These are phyloP conservation scores for Drosophila tanythrix DNA, from an alignment of 2,888 invertebrate genomes.

Conservation along the genomic window DNA sequence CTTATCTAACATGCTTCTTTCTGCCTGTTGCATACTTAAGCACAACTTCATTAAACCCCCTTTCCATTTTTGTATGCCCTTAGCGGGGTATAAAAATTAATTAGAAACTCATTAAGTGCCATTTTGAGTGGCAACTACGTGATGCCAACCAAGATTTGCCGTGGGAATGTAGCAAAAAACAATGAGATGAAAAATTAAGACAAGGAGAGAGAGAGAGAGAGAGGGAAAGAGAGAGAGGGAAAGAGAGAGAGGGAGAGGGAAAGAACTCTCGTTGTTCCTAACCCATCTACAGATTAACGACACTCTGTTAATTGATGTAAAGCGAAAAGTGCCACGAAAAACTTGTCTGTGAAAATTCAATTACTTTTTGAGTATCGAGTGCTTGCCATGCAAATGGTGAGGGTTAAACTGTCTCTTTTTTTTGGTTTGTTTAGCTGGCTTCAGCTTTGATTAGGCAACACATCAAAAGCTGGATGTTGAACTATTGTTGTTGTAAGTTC, in stretches of 20 bases:
- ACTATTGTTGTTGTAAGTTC: slow-evolving; percentile 14
- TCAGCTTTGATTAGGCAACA: slow-evolving; percentile 41
- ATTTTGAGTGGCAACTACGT: slow-evolving; percentile 55
- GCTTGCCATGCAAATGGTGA: slow-evolving; percentile 27
- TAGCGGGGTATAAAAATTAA: slow-evolving; percentile 56
- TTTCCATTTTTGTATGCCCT: not conserved
- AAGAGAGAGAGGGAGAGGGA: not conserved
- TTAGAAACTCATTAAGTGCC: slow-evolving; percentile 72
- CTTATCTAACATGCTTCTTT: not conserved
- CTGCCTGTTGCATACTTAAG: not conserved
- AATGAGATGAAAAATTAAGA: not conserved
- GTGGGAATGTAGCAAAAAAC: slow-evolving; percentile 59
- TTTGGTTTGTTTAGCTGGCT: not conserved
- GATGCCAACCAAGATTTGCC: slow-evolving; percentile 40
- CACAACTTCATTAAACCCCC: not conserved
- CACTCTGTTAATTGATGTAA: slow-evolving; percentile 51
- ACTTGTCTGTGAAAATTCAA: slow-evolving; percentile 50
- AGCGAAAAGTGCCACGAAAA: slow-evolving; percentile 46
- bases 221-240: slow-evolving; percentile 2
- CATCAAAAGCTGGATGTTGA: slow-evolving; percentile 45
- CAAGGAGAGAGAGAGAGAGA: not conserved
- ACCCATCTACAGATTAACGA: slow-evolving; percentile 40
- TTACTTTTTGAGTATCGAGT: slow-evolving; percentile 39
- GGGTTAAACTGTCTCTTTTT: slow-evolving; percentile 5
- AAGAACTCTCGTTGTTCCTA: slow-evolving; percentile 5